Conservation (phyloP, 2,888 invertebrate species). For the Eulithis testata region DNA sequence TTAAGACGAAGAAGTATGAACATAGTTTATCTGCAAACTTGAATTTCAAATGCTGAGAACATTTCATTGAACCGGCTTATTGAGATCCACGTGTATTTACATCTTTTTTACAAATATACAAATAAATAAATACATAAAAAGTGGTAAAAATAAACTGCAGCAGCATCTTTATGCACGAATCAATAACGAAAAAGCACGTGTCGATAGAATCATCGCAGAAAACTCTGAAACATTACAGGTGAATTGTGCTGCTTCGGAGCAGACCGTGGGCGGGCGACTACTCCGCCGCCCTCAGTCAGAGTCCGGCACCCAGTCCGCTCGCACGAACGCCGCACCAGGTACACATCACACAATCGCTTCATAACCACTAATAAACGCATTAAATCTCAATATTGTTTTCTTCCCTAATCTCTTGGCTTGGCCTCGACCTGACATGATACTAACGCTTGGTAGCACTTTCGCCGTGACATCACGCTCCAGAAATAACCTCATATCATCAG, state of each 20-base stretch:
- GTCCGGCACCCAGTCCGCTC: slow-evolving; percentile 80
- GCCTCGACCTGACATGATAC: slow-evolving; percentile 66
- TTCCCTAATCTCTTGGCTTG: slow-evolving; percentile 71
- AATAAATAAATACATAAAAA: background rate
- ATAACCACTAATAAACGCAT: slow-evolving; percentile 78
- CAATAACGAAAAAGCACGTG: slow-evolving; percentile 44
- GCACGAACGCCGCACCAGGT: slow-evolving; percentile 83
- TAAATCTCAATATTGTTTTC: slow-evolving; percentile 58
- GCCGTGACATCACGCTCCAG: slow-evolving; percentile 75
- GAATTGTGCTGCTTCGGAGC: slow-evolving; percentile 55
- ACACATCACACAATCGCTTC: slow-evolving; percentile 67
- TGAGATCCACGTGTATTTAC: too few species aligned
- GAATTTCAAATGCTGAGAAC: background rate
- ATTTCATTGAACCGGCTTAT: too few species aligned
- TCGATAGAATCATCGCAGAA: slow-evolving; percentile 51
- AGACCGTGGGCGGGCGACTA: slow-evolving; percentile 68
- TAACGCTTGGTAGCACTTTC: slow-evolving; percentile 76
- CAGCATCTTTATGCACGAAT: slow-evolving; percentile 40
- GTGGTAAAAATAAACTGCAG: background rate
- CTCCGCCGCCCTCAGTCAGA: slow-evolving; percentile 68
- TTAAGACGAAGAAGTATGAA: background rate
- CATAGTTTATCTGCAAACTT: background rate
- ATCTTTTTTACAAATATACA: background rate
- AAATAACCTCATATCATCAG: slow-evolving; percentile 61
- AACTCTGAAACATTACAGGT: slow-evolving; percentile 74